Evolutionary conservation across 2,113 vertebrate genomes (phyloP).

Genomic region (Pica pica): DNA sequence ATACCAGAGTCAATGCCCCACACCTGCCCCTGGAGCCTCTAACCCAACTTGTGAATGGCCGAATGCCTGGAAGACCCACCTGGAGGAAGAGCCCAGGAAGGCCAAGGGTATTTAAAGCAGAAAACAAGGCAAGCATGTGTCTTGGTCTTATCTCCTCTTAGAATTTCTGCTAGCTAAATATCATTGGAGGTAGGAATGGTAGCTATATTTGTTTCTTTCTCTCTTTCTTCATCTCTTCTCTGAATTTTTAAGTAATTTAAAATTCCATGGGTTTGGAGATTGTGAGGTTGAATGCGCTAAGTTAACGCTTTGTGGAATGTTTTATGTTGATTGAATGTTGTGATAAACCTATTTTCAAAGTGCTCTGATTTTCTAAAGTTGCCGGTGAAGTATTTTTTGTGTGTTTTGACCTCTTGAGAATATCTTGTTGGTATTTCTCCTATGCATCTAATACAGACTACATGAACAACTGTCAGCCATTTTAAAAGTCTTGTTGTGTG

Average conservation of each 20-base stretch:
- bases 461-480: not conserved
- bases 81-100: not conserved
- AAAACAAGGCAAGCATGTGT: rapidly evolving
- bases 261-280: not conserved
- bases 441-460: not conserved
- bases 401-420: not conserved
- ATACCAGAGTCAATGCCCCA: not conserved
- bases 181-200: not conserved
- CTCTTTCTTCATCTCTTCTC: not conserved
- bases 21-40: not conserved
- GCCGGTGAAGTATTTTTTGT: not conserved
- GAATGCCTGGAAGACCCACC: not conserved
- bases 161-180: not conserved
- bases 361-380: not conserved
- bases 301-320: not conserved
- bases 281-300: not conserved
- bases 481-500: rapidly evolving
- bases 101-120: not conserved
- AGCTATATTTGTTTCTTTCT: not conserved
- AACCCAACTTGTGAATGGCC: not conserved
- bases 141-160: no score
- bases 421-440: not conserved
- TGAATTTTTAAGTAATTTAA: not conserved
- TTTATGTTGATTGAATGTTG: not conserved
- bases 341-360: not conserved